Evolutionary conservation across 1,140 invertebrate species (phyloP), one percentile per base, ranked within the genome.

Genomic region (Euborellia annulipes): DNA sequence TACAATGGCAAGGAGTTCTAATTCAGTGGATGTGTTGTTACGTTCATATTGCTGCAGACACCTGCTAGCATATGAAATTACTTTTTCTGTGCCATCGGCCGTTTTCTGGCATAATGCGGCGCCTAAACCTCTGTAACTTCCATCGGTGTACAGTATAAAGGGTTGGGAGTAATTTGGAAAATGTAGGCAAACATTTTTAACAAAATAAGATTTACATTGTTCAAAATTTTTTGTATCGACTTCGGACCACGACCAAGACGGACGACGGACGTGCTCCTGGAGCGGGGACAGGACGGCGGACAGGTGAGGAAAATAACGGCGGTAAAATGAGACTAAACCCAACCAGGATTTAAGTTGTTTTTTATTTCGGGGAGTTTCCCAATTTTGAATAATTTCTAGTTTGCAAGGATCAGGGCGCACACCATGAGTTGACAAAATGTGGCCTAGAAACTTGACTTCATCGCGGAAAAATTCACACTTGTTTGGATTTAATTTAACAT

Each of bases 1-100:
- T 16, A 70, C 43, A 14, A 69, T 56, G 2, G 62, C 63, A 14
- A 68, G 45, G 17, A 59, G 52, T 54, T 69, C 65, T 46, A 58
- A 55, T 49, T 70, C 62, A 1, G 58, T 62, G 2, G 55, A 57
- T 2, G 45, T 46, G 36, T 64, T 69, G 22, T 61, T 60, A 40
- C 32, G 49, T 56, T 68, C 66, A n/a, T 53, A 46, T 17, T 46
- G 41, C 23, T 42, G 55, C 7, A 70, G 45, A 11, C 47, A 51
- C 34, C 60, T 41, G 46, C 64, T 64, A 8, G 60, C 62, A 54
- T 64, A 68, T 13, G 56, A 56, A 18, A 66, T 48, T 17, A 43
- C 55, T 48, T 48, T 11, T 6, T 52, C 19, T 1, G 21, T 19
- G 3, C 32, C 22, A 16, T 21, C 43, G 14, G 52, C 43, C 8